Conservation (phyloP, 2,797 vertebrate genomes). For the Galagoides demidoff region DNA sequence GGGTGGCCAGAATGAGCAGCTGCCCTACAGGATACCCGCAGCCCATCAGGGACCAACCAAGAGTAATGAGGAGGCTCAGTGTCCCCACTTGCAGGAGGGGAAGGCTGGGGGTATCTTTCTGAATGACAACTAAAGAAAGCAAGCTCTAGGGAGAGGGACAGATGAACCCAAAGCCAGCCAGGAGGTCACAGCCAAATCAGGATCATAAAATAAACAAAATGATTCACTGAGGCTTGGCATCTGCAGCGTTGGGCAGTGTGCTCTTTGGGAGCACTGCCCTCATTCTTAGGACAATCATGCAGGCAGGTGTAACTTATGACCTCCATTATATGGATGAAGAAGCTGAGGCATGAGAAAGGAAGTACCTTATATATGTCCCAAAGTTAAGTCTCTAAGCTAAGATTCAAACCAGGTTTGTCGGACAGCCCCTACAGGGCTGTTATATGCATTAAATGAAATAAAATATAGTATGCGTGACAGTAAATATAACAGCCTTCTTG, state of each 20-base stretch:
- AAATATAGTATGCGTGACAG: not conserved
- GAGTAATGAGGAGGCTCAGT: not conserved
- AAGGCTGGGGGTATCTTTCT: not conserved
- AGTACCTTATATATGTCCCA: not conserved
- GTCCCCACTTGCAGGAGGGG: not conserved
- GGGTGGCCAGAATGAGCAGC: not conserved
- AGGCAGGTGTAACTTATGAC: not conserved
- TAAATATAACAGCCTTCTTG: not conserved
- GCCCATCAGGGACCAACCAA: not conserved
- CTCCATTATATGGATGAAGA: not conserved
- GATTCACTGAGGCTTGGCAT: not conserved
- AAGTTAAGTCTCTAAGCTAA: not conserved
- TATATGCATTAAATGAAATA: not conserved
- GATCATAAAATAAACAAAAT: not conserved
- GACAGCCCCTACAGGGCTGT: not conserved
- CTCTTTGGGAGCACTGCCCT: not conserved
- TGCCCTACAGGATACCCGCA: not conserved
- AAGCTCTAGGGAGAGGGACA: not conserved
- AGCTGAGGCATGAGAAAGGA: not conserved
- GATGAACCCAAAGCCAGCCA: not conserved
- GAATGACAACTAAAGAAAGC: not conserved
- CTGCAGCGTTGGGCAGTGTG: not conserved
- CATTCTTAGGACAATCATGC: not conserved
- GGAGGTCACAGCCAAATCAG: not conserved
- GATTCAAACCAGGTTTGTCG: not conserved